Evolutionary conservation across 2,888 invertebrate genomes (phyloP), one percentile per base, ranked within the genome.

Genomic region (Drosophila pegasa): DNA sequence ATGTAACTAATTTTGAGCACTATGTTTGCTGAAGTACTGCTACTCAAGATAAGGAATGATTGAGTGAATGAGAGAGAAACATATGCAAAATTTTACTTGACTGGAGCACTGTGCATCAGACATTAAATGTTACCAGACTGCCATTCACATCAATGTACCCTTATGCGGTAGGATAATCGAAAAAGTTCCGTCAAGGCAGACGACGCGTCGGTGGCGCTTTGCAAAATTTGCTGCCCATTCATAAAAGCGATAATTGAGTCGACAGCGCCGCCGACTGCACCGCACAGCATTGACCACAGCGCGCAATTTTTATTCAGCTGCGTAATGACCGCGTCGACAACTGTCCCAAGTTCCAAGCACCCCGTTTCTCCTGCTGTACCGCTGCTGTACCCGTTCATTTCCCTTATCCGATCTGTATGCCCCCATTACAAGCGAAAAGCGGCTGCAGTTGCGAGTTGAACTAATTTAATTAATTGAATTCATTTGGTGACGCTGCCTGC

Each of bases 401-500:
- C 55, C 63, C 27, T 40, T 57, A 31, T 54, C n/a, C 35, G 43
- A 52, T 58, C 41, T 25, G 41, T 64, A 45, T 57, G 47, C 25
- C 31, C 33, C 25, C 35, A 9, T 41, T 57, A 14, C 31, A 29
- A 52, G 47, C 31, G 61, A 52, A 50, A 48, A 48, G 63, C 63
- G 50, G 50, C 58, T 72, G 69, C 75, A 71, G 68, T 58, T 73
- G 84, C 70, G 66, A 75, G 81, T 75, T 69, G 70, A 74, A 77
- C 84, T 88, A 86, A 86, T 86, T 88, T 81, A 86, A 86, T 86
- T 86, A 88, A 86, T 87, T 87, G 84, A 88, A 87, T 87, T 86
- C 85, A 86, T 88, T 86, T 80, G 87, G 71, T 58, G 74, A 76
- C 60, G 62, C 35, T 60, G 75, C 65, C 61, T 18, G 63, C 61